Evolutionary conservation across 2,888 invertebrate species (phyloP).

Genomic region (Drosophila testacea): DNA sequence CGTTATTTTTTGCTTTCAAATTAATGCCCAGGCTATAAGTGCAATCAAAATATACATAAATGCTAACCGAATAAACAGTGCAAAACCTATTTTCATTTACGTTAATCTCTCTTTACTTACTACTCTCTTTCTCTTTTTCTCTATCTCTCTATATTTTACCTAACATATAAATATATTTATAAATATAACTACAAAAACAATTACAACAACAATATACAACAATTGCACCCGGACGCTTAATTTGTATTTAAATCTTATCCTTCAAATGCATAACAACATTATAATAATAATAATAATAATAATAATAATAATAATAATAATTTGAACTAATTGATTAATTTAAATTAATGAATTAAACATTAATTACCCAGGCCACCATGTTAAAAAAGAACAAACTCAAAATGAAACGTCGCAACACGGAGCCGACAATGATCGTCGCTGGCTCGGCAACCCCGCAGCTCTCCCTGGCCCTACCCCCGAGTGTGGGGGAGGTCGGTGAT

Average conservation of each 20-base stretch:
- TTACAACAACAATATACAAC: constrained; percentile 31
- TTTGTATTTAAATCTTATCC: constrained; percentile 24
- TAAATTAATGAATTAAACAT: constrained; percentile 27
- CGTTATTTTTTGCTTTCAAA: background rate
- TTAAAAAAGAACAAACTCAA: constrained; percentile 98
- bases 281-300: background rate
- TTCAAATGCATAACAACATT: constrained; percentile 13
- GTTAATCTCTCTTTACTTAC: constrained; percentile 60
- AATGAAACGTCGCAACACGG: constrained; percentile 98
- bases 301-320: too few species aligned
- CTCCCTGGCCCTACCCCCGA: constrained; percentile 85
- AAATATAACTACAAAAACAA: constrained; percentile 39
- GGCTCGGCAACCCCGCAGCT: constrained; percentile 84
- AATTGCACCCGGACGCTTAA: constrained; percentile 77
- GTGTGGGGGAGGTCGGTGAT: constrained; percentile 78
- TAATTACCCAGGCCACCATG: constrained; percentile 95
- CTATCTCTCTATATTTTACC: constrained; percentile 26
- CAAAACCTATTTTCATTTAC: constrained; percentile 50
- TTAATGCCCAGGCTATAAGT: constrained; percentile 25
- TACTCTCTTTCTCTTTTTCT: constrained; percentile 31
- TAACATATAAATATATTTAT: constrained; percentile 21
- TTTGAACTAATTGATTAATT: background rate
- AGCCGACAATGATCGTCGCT: constrained; percentile 90
- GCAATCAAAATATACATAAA: constrained; percentile 19
- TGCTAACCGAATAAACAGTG: constrained; percentile 18